Evolutionary conservation across 2,888 invertebrate genomes (phyloP).

Genomic region (Acronicta alni): DNA sequence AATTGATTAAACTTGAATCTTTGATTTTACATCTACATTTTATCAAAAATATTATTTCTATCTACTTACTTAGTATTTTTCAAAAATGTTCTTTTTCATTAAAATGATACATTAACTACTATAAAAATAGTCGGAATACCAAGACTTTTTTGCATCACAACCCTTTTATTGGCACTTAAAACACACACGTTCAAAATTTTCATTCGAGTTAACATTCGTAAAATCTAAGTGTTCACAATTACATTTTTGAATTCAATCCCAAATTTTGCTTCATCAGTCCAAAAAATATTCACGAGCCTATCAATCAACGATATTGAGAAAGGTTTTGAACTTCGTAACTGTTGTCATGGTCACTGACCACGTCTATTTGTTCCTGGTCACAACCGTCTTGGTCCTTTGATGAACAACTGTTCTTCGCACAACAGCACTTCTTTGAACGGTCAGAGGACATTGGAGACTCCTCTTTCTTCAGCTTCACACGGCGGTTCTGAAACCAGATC

Average conservation of each 20-base stretch:
- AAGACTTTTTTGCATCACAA: conserved; percentile 11
- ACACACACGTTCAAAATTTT: conserved; percentile 14
- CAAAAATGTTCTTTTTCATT: neutral
- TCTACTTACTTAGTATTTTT: neutral
- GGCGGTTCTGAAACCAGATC: conserved; percentile 98
- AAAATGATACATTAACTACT: neutral
- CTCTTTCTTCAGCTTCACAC: conserved; percentile 98
- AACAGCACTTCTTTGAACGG: conserved; percentile 79
- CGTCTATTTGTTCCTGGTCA: conserved; percentile 83
- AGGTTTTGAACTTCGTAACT: conserved; percentile 77
- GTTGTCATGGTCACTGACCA: conserved; percentile 81
- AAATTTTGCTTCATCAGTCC: conserved; percentile 12
- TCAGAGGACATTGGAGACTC: conserved; percentile 88
- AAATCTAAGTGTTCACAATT: conserved; percentile 16
- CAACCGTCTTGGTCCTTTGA: conserved; percentile 72
- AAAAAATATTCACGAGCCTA: neutral
- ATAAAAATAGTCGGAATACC: neutral
- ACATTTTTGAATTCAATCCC: conserved; percentile 26
- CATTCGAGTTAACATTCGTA: conserved; percentile 23
- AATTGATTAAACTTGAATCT: conserved; percentile 5
- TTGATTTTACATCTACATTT: neutral
- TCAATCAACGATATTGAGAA: conserved; percentile 70
- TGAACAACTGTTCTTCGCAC: conserved; percentile 74
- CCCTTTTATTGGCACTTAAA: conserved; percentile 38
- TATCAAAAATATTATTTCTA: too few species aligned